Evolutionary conservation across 2,888 invertebrate species (phyloP), one percentile per base, ranked within the genome.

Genomic region (Coenonympha glycerion): DNA sequence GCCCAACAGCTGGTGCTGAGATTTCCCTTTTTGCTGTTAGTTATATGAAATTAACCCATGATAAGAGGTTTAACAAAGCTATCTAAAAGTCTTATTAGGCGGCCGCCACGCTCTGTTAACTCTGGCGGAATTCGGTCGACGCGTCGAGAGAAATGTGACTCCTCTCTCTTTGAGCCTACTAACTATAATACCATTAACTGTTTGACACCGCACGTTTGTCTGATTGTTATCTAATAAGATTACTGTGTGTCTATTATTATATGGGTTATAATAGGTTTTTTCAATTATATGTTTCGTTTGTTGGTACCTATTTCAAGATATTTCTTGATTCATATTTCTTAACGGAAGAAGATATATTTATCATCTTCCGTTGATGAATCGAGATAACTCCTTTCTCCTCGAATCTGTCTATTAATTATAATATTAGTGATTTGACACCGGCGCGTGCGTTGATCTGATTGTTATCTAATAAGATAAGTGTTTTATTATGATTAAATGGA

Each of bases 121-220:
- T 30, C 18, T 28, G 19, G 8, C 11, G 37, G 30, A 50, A 41
- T 53, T 53, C 41, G 46, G 47, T 33, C 49, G 46, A 3, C n/a
- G 42, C 30, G 28, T n/a, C 42, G 19, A 18, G 49, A 53, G 50
- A 53, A 50, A 50, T 53, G 53, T 30, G n/a, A 41, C 28, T 42
- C 53, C 46, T 47, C 50, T 50, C 53, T 39, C 49, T 42, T 42
- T 19, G 42, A 9, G 42, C 28, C 42, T 19, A 30, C 42, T 22
- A 22, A 37, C 21, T 37, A n/a, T n/a, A n/a, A n/a, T n/a, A n/a
- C n/a, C n/a, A n/a, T n/a, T n/a, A n/a, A n/a, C n/a, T n/a, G n/a
- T 5, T 37, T 37, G 37, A 37, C 37, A 37, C 22, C 4, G 37
- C 13, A 11, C 2, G 8, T 3, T 2, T 6, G 24, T 6, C 1